Conservation (phyloP, 2,888 invertebrate genomes). For the Lasioglossum villosulum region DNA sequence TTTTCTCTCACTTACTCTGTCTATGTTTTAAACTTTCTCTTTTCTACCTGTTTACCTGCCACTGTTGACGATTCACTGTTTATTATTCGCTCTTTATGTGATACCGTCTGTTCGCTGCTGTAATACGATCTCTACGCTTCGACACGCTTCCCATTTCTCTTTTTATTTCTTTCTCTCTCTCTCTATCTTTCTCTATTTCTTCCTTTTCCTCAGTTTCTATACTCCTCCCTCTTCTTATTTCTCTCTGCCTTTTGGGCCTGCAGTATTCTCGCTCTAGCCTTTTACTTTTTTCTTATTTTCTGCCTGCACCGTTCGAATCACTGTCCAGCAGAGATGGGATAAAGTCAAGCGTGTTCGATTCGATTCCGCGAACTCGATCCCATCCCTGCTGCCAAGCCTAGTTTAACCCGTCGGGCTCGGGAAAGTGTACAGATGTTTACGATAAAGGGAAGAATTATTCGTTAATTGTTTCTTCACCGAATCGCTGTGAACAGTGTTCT, state of each 20-base stretch:
- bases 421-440: background rate
- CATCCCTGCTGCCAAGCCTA: background rate
- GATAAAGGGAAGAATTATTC: background rate
- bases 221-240: background rate
- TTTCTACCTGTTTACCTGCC: slow-evolving; percentile 71
- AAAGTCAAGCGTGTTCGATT: background rate
- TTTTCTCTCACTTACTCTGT: background rate
- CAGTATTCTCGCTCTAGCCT: slow-evolving; percentile 8
- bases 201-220: background rate
- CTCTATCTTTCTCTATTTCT: background rate
- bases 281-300: background rate
- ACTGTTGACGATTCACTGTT: slow-evolving; percentile 15
- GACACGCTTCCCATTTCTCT: slow-evolving; percentile 13
- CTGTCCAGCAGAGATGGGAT: background rate
- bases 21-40: background rate
- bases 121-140: slow-evolving; percentile 71
- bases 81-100: slow-evolving; percentile 51
- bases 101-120: slow-evolving; percentile 76
- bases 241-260: slow-evolving; percentile 5
- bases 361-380: background rate
- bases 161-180: background rate
- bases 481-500: background rate
- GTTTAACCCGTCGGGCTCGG: slow-evolving; percentile 3
- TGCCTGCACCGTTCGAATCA: slow-evolving; percentile 14
- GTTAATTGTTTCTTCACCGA: background rate